phyloP scores from a whole-genome alignment of 1,140 invertebrate species.

The Littorina saxatilis region DNA sequence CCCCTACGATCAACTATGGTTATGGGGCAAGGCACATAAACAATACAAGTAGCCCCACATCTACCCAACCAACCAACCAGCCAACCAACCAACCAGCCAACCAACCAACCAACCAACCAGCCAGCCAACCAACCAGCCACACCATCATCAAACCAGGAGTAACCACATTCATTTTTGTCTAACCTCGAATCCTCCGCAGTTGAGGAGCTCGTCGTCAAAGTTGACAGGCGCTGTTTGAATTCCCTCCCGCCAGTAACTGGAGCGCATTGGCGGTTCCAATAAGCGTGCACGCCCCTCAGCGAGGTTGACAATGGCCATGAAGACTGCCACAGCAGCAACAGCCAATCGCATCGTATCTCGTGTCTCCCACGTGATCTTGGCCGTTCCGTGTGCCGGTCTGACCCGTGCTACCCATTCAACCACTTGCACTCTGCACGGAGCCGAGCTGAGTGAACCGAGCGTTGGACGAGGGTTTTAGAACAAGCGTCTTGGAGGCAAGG shows the following conservation, averaged over 20 bases:
- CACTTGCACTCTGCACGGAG: neutral
- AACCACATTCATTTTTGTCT: no score
- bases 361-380: neutral
- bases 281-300: slow-evolving; percentile 84
- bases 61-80: no score
- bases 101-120: no score
- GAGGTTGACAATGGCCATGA: slow-evolving; percentile 16
- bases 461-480: neutral
- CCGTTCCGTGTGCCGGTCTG: neutral
- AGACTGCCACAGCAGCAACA: neutral
- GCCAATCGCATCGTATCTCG: neutral
- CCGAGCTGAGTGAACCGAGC: neutral
- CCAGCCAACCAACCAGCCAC: no score
- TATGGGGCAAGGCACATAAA: no score
- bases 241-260: slow-evolving; percentile 94
- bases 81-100: no score
- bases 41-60: no score
- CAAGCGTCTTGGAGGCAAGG: neutral
- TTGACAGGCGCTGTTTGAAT: slow-evolving; percentile 87
- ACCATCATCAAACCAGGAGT: no score
- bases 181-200: slow-evolving; percentile 85
- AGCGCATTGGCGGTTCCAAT: slow-evolving; percentile 92
- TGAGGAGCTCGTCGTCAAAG: slow-evolving; percentile 92
- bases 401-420: neutral
- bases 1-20: no score